These are phyloP conservation scores for Hassar affinis DNA, from an alignment of 2,113 vertebrate species.

Conservation along the genomic window DNA sequence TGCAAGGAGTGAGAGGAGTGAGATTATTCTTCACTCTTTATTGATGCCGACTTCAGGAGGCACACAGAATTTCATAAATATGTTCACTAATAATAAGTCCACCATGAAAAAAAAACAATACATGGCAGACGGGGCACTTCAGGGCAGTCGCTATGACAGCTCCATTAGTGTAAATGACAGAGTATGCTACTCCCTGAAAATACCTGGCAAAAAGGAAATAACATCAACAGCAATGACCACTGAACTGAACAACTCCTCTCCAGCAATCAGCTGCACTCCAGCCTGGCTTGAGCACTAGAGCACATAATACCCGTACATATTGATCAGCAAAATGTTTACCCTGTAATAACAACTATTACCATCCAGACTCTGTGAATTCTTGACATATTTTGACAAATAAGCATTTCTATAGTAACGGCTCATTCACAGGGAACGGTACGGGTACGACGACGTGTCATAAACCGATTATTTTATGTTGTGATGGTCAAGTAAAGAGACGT, in stretches of 20 bases:
- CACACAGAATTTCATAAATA: constrained; percentile 28
- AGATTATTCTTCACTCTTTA: constrained; percentile 53
- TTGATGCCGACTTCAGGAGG: constrained; percentile 47
- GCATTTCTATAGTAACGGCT: no score
- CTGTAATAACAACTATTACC: no score
- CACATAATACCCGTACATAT: no score
- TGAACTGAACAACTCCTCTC: constrained; percentile 10
- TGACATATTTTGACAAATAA: no score
- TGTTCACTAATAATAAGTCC: constrained; percentile 19
- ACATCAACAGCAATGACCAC: constrained; percentile 48
- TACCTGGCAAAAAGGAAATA: constrained; percentile 58
- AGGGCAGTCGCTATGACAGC: constrained; percentile 62
- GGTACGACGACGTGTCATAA: no score
- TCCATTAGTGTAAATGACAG: constrained; percentile 70
- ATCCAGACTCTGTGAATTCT: no score
- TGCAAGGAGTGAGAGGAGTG: no score
- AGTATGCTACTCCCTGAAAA: constrained; percentile 56
- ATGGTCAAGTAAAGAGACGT: no score
- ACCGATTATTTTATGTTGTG: no score
- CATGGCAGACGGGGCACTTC: constrained; percentile 43
- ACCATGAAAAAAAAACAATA: constrained; percentile 20
- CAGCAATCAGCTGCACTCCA: constrained; percentile 9
- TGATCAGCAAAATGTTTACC: no score
- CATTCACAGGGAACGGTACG: no score
- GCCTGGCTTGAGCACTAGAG: no score